Evolutionary conservation across 2,113 vertebrate genomes (phyloP).

Genomic region (Saccopteryx leptura): DNA sequence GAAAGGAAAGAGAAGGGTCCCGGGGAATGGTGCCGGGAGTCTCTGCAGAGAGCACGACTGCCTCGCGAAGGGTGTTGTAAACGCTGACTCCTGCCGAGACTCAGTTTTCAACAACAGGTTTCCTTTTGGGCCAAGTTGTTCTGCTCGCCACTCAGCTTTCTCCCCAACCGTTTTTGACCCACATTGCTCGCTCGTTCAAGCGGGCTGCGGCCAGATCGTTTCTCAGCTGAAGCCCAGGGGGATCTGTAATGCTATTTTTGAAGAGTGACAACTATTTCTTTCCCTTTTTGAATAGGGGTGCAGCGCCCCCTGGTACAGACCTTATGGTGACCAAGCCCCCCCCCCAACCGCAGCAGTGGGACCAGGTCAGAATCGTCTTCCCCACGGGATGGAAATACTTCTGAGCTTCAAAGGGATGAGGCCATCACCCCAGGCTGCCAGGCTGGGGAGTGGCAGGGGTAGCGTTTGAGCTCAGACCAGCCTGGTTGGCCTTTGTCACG

Average conservation of each 20-base stretch:
- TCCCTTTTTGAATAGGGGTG: not conserved
- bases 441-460: not conserved
- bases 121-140: not conserved
- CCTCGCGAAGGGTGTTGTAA: not conserved
- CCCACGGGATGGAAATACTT: not conserved
- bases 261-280: not conserved
- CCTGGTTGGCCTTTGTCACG: not conserved
- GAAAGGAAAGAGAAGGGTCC: not conserved
- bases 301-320: not conserved
- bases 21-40: not conserved
- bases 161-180: not conserved
- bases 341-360: not conserved
- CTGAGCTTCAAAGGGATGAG: not conserved
- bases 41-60: not conserved
- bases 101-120: not conserved
- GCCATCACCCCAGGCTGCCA: not conserved
- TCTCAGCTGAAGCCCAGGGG: not conserved
- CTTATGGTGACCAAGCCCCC: not conserved
- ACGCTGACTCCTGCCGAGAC: not conserved
- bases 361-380: rapidly evolving
- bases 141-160: not conserved
- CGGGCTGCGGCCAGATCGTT: not conserved
- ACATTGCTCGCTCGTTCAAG: not conserved
- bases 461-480: not conserved
- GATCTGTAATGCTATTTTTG: not conserved